These are phyloP conservation scores for Onychorhynchus coronatus DNA, from an alignment of 2,113 vertebrate species.

Conservation along the genomic window DNA sequence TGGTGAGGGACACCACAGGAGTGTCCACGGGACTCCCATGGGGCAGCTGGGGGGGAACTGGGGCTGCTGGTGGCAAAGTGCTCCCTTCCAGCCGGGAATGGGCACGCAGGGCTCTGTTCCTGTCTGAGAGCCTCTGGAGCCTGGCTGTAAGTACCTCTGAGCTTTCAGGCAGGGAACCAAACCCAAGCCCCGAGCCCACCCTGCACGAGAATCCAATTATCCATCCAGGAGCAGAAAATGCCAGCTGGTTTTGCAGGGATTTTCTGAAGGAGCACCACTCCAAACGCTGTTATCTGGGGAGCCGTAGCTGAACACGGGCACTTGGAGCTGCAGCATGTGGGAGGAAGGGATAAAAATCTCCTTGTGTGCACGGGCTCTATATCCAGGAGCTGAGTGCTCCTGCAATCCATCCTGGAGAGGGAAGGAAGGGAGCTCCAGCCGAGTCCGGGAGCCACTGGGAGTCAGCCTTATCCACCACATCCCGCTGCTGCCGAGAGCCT, in stretches of 20 bases:
- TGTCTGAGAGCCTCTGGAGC: neutral
- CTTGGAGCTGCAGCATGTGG: neutral
- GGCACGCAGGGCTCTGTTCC: accelerated
- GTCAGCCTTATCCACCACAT: neutral
- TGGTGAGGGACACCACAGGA: accelerated
- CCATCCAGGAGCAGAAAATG: neutral
- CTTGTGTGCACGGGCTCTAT: neutral
- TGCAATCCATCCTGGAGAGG: neutral
- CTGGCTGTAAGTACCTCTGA: neutral
- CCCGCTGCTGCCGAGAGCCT: accelerated
- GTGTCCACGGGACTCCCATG: accelerated
- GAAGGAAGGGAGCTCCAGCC: neutral
- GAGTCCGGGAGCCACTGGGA: neutral
- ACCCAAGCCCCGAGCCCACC: neutral
- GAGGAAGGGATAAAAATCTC: neutral
- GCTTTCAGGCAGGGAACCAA: neutral
- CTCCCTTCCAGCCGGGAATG: neutral
- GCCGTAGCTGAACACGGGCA: neutral
- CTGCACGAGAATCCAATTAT: neutral
- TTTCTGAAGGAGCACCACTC: constrained; percentile 4
- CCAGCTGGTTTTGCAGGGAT: constrained; percentile 25
- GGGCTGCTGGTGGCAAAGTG: neutral
- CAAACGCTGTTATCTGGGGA: neutral
- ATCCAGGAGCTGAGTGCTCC: neutral
- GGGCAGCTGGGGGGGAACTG: neutral